phyloP scores from a whole-genome alignment of 2,797 vertebrate genomes.

The Glyptemys insculpta region DNA sequence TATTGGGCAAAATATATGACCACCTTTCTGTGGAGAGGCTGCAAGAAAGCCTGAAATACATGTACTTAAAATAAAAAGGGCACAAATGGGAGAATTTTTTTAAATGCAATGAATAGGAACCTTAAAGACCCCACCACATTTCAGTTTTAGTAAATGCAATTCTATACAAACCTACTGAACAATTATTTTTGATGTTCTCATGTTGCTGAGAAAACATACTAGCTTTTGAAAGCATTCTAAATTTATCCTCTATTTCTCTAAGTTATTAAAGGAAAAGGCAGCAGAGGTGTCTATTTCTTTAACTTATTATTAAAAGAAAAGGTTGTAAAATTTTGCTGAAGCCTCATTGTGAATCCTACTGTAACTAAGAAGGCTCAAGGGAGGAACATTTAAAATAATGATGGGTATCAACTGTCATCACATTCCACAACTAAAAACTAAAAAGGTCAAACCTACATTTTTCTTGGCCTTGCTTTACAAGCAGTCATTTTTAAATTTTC shows the following conservation, averaged over 20 bases:
- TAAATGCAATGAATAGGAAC: fast-evolving
- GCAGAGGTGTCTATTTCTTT: constrained; percentile 53
- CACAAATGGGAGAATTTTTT: neutral
- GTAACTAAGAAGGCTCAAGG: constrained; percentile 76
- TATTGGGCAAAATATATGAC: neutral
- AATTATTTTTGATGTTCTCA: constrained; percentile 17
- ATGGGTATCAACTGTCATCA: constrained; percentile 79
- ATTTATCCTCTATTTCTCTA: neutral
- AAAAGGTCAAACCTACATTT: constrained; percentile 77
- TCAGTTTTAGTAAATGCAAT: neutral
- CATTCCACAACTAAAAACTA: constrained; percentile 78
- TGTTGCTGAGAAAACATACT: constrained; percentile 23
- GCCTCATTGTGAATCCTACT: constrained; percentile 56
- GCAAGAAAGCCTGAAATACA: neutral
- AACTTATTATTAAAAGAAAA: constrained; percentile 24
- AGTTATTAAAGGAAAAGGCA: neutral
- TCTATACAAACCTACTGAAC: neutral
- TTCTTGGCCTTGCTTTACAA: constrained; percentile 79
- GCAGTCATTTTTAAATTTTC: constrained; percentile 79
- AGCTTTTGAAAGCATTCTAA: neutral
- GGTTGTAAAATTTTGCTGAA: constrained; percentile 43
- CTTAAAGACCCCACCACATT: neutral
- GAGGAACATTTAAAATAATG: constrained; percentile 76
- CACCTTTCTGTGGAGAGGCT: neutral
- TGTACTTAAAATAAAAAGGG: neutral